Conservation (phyloP, 2,797 vertebrate genomes). For the Luscinia megarhynchos region DNA sequence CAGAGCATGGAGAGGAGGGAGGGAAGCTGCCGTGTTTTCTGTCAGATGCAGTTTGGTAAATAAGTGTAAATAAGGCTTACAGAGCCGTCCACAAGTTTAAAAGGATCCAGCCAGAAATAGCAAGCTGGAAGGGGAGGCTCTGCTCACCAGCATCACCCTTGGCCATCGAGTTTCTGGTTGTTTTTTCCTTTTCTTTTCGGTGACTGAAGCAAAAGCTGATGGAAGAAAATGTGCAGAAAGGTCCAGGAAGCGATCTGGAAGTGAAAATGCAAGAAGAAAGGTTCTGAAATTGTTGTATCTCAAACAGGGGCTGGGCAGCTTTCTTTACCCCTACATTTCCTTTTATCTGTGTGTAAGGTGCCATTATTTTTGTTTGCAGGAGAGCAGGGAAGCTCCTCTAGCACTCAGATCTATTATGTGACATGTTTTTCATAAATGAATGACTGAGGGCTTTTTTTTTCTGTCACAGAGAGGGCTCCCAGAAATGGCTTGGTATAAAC, state of each 20-base stretch:
- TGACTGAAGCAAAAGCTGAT: conserved; percentile 32
- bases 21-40: conserved; percentile 41
- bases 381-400: neutral
- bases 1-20: accelerated
- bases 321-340: neutral
- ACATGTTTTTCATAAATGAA: neutral
- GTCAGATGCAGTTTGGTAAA: conserved; percentile 63
- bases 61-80: conserved; percentile 61
- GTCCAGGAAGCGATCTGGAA: conserved; percentile 39
- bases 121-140: neutral
- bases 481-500: neutral
- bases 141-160: conserved; percentile 27
- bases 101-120: conserved; percentile 55
- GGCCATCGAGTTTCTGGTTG: neutral
- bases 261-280: neutral
- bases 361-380: neutral
- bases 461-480: neutral
- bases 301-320: neutral
- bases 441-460: neutral
- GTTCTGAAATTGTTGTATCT: neutral
- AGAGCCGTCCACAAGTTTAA: conserved; percentile 50
- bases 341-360: neutral
- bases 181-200: neutral
- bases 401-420: neutral
- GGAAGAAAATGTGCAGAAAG: neutral